Conservation (phyloP, 2,888 invertebrate genomes). For the Melipona bicolor region DNA sequence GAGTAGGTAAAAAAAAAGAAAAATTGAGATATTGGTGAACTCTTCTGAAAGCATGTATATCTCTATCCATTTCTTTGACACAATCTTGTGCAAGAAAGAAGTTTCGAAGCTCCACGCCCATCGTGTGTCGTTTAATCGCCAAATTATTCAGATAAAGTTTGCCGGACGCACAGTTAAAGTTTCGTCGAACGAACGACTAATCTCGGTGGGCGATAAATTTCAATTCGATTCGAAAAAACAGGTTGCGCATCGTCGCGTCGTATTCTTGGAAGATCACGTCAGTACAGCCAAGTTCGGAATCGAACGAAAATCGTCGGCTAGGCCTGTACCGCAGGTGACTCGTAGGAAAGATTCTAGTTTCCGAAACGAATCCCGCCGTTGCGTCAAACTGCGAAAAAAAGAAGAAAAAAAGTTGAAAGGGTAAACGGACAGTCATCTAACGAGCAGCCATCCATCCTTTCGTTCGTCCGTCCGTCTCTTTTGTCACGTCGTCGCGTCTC, state of each 20-base stretch:
- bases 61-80: slow-evolving; percentile 29
- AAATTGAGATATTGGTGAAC: slow-evolving; percentile 51
- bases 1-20: slow-evolving; percentile 39
- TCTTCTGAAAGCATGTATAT: slow-evolving; percentile 48
- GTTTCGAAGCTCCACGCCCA: slow-evolving; percentile 1
- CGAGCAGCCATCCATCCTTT: slow-evolving; percentile 14
- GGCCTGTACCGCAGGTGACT: neutral
- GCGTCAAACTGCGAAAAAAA: neutral
- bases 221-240: slow-evolving; percentile 5
- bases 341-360: neutral
- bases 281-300: slow-evolving; percentile 14
- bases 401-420: neutral
- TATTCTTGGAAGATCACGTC: slow-evolving; percentile 41
- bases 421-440: slow-evolving; percentile 6
- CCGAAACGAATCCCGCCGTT: neutral
- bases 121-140: no score
- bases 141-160: no score
- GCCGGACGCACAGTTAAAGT: neutral
- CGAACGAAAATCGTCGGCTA: neutral
- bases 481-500: slow-evolving; percentile 7
- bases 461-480: neutral
- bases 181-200: neutral
- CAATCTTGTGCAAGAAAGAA: slow-evolving; percentile 27
- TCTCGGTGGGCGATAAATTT: slow-evolving; percentile 17
- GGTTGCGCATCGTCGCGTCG: slow-evolving; percentile 6